Base-by-base conservation (phyloP, 2,113 vertebrate species). In the Dasypus novemcinctus region DNA sequence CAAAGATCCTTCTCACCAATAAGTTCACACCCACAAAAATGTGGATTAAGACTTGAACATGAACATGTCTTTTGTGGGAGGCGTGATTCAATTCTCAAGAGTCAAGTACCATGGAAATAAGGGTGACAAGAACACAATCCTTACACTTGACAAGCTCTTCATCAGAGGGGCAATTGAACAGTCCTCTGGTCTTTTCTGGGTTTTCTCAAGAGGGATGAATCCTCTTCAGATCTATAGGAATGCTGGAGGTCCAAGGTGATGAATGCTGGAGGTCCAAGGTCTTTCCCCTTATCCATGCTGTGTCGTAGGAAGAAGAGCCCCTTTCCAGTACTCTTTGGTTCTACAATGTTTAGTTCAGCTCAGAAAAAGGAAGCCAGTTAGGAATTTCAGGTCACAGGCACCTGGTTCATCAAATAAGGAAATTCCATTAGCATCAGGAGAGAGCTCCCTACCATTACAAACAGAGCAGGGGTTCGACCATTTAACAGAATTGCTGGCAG, bases 191-290 rank as follows among this genome's bases (percentile, higher is more conserved):
- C 21, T 76, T 85, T 54, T 54, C 21, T 54, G 38, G 10, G 23
- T 31, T 1, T n/a, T 75, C 36, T 75, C 5, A 64, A 33, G 57
- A 49, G 5, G 59, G 1, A 7, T 20, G 31, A 38, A 54, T 1
- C 9, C 27, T 57, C 27, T 46, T 61, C 31, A 75, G 80, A 54
- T 17, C 29, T 2, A 6, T 33, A 83, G 43, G 52, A 82, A n/a
- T 41, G 5, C 33, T 5, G 10, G 29, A 31, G 10, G 57, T 66
- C 46, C 43, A 25, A 11, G 0, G 0, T 36, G 3, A 1, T 1
- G 2, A 74, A n/a, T 41, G 5, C 33, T 5, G 10, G 29, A 31
- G 10, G 57, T 66, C 46, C 43, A 25, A 11, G 0, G 46, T 4
- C 10, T 38, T 38, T 18, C n/a, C 13, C 54, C 17, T 63, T 86